Conservation (phyloP, 2,888 invertebrate genomes). For the Parnassius orleans region DNA sequence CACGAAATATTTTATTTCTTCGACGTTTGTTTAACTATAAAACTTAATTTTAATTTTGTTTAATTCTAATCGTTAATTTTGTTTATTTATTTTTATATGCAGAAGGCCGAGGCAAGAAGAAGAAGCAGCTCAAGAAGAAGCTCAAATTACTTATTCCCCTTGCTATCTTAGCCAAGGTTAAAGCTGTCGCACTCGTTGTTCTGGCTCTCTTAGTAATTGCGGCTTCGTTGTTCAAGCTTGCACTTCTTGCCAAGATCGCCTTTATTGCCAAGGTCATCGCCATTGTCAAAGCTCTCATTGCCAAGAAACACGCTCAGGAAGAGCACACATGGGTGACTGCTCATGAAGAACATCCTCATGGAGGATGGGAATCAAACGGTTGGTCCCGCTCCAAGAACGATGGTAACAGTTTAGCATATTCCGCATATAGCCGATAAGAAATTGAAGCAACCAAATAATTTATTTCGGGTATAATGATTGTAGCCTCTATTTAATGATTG, state of each 20-base stretch:
- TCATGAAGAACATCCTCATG: slow-evolving; percentile 50
- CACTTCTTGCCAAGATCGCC: slow-evolving; percentile 88
- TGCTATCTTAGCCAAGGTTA: slow-evolving; percentile 83
- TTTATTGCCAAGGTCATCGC: slow-evolving; percentile 73
- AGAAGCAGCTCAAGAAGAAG: slow-evolving; percentile 83
- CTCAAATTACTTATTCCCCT: slow-evolving; percentile 74
- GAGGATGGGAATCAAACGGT: slow-evolving; percentile 58
- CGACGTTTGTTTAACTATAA: too few relatives aligned
- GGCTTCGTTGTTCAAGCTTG: slow-evolving; percentile 85
- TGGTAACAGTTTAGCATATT: slow-evolving; percentile 65
- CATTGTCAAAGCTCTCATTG: slow-evolving; percentile 62
- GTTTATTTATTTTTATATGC: slow-evolving; percentile 12
- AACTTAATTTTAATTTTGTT: too few relatives aligned
- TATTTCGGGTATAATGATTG: slow-evolving; percentile 28
- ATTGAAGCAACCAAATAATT: slow-evolving; percentile 44
- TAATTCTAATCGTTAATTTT: too few relatives aligned
- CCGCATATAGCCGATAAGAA: slow-evolving; percentile 47
- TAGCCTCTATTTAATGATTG: slow-evolving; percentile 39
- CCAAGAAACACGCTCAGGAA: slow-evolving; percentile 61
- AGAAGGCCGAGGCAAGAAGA: slow-evolving; percentile 84
- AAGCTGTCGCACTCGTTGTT: slow-evolving; percentile 84
- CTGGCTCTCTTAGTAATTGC: slow-evolving; percentile 84
- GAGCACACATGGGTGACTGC: slow-evolving; percentile 50
- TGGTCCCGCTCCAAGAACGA: slow-evolving; percentile 70
- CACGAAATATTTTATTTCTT: too few relatives aligned